Conservation (phyloP, 2,888 invertebrate genomes). For the Xestia rhomboidea region DNA sequence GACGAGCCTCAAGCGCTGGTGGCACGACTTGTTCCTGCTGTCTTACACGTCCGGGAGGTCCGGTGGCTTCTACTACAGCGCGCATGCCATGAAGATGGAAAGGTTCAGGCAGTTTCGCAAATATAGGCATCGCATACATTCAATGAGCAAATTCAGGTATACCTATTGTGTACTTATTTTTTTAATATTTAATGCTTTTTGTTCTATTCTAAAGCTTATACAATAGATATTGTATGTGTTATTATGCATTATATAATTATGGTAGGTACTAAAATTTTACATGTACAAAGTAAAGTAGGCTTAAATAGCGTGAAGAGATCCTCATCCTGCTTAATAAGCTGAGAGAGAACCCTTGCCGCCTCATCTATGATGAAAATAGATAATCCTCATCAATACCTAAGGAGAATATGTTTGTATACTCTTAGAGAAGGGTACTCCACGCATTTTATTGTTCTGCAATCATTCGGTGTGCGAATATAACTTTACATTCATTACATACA, state of each 20-base stretch:
- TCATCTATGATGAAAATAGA: background rate
- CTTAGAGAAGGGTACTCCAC: background rate
- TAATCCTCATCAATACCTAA: background rate
- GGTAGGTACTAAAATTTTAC: background rate
- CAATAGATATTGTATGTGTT: background rate
- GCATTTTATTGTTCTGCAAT: background rate
- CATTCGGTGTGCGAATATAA: background rate
- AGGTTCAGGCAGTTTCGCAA: constrained; percentile 56
- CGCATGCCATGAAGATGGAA: constrained; percentile 59
- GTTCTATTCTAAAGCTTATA: background rate
- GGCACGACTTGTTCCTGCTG: constrained; percentile 58
- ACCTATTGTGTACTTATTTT: background rate
- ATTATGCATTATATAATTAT: background rate
- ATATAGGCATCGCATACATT: constrained; percentile 56
- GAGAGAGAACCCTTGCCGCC: background rate
- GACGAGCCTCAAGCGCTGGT: constrained; percentile 44
- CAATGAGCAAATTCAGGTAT: constrained; percentile 61
- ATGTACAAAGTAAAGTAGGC: background rate
- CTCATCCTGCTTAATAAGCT: background rate
- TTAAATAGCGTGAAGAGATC: background rate
- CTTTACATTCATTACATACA: no score
- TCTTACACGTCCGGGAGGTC: constrained; percentile 37
- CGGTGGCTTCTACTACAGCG: constrained; percentile 50
- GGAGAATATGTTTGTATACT: background rate
- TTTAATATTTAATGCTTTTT: background rate